Evolutionary conservation across 1,140 invertebrate genomes (phyloP), one percentile per base, ranked within the genome.

Genomic region (Pogonomyrmex californicus): DNA sequence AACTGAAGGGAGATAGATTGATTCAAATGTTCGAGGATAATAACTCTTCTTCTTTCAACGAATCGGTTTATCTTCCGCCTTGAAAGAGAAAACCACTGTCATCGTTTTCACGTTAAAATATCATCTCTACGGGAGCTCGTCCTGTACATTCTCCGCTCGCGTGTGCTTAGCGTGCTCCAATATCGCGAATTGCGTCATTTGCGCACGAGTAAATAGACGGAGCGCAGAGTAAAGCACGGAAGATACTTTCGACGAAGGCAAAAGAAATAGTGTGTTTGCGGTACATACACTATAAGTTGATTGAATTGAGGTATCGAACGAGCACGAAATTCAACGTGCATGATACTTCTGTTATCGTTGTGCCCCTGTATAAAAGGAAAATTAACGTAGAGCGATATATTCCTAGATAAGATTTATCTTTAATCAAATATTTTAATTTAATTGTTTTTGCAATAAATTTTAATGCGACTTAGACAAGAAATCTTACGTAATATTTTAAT

Each of bases 71-170:
- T 82, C 44, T 75, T 49, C n/a, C n/a, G 30, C 1, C 65, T 58
- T 23, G 23, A 51, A 66, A 79, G 9, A 41, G 49, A 10, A 81
- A 73, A 75, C 17, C 68, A 73, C 38, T 36, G 79, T 83, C 54
- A 83, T 83, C 30, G 41, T 49, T 83, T 60, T 49, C 79, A 60
- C n/a, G 54, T 83, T 60, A 83, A 83, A 73, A 73, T 83, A 73
- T 75, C 36, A 56, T 75, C 51, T 73, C 23, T 14, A 33, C 68
- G 56, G 14, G 58, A 68, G 49, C 60, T 36, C 41, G 73, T 77
- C 23, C 38, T n/a, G 41, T 44, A 38, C 6, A 12, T 70, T 56
- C 51, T 81, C 14, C 56, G 9, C n/a, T 68, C 49, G 62, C 77
- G 62, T 66, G 51, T 49, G 54, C 41, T 73, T 12, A 36, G 12